Evolutionary conservation across 2,797 vertebrate genomes (phyloP), one percentile per base, ranked within the genome.

Genomic region (Hyperoplus lanceolatus): DNA sequence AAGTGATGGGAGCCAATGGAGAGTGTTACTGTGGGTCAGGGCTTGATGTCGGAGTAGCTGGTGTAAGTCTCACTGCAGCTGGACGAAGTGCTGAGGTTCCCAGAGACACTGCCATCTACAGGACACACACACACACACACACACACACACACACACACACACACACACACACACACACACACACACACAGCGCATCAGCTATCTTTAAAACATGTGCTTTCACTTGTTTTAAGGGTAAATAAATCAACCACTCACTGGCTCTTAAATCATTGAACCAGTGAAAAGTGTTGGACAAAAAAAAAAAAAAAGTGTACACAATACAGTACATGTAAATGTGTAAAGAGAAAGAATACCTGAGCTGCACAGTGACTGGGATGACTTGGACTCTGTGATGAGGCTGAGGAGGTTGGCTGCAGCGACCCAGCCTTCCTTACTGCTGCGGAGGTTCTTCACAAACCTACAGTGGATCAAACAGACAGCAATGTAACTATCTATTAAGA

Each of bases 41-140:
- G 93, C 92, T 98, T 98, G 84, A 97, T 93, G 90, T 98, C 97
- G 0, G 96, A 95, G 88, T 96, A 95, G 92, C 95, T 96, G 38
- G 95, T 94, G 92, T 96, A 96, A 85, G 96, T 97, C 75, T 99
- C 97, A 11, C 97, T 98, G 94, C 96, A 99, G 94, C 97, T 99
- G 77, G 98, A 99, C 0, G 98, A 99, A 13, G 96, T 96, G 93
- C 98, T 99, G 92, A 99, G 92, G 92, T 96, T 96, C 55, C 96
- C 96, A 3, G 97, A 98, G 71, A 96, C 97, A 36, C 96, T 96
- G 86, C 96, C 97, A 7, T 98, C 98, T 98, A 85, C 68, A 82
- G 80, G 86, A 87, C 72, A 76, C 72, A 84, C 80, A 65, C 29
- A 65, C 14, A 73, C 21, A 70, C 56, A 68, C 21, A 53, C 54